Evolutionary conservation across 2,888 invertebrate genomes (phyloP).

Genomic region (Rhogogaster chlorosoma): DNA sequence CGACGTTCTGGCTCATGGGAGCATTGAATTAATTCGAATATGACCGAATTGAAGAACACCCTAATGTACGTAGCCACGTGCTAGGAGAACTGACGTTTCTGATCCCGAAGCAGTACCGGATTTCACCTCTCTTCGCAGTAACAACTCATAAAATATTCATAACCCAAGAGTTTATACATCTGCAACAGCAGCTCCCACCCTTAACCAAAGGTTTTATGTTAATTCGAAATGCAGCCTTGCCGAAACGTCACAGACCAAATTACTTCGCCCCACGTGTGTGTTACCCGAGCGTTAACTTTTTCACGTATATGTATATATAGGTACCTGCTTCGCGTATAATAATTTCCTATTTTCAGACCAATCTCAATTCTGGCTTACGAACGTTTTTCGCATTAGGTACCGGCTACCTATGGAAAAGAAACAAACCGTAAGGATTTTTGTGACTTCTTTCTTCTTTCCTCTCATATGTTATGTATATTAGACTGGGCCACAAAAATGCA

Average conservation of each 20-base stretch:
- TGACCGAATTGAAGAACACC: too few species aligned
- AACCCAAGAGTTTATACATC: not conserved
- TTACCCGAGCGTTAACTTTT: not conserved
- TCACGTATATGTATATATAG: not conserved
- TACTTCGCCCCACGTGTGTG: not conserved
- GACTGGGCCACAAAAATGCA: too few species aligned
- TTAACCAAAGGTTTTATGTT: not conserved
- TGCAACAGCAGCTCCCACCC: not conserved
- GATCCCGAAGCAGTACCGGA: not conserved
- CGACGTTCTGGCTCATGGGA: too few species aligned
- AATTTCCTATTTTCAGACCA: too few species aligned
- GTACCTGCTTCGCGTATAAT: too few species aligned
- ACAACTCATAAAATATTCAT: constrained; percentile 29
- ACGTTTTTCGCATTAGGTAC: too few species aligned
- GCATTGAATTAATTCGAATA: too few species aligned
- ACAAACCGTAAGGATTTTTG: too few species aligned
- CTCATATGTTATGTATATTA: too few species aligned
- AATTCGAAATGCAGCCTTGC: not conserved
- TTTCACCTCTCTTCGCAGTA: not conserved
- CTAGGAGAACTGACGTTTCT: not conserved
- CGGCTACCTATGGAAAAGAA: too few species aligned
- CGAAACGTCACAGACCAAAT: not conserved
- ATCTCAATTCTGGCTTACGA: too few species aligned
- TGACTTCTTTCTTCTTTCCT: too few species aligned
- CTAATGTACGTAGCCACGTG: not conserved